A percentile compares a stretch with the other conserved stretches of the same genome.
Evolutionary conservation across 2,113 vertebrate genomes (phyloP).

Genomic region (Hassar affinis): DNA sequence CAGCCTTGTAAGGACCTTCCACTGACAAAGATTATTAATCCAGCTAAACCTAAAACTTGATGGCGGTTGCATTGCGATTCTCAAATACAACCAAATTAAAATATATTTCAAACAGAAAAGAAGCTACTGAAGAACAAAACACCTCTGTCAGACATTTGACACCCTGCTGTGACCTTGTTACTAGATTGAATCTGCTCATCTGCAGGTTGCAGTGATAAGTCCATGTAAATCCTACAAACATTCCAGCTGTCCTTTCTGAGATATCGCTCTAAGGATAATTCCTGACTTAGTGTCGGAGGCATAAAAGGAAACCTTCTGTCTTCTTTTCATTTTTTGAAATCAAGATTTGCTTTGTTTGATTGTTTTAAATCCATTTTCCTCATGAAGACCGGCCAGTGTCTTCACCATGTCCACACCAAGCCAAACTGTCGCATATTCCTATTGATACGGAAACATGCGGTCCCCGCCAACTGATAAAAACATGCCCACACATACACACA

Average conservation of each 20-base stretch:
- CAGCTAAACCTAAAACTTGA: neutral
- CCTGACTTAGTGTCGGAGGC: neutral
- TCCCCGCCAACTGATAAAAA: neutral
- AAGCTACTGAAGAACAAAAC: neutral
- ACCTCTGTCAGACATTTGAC: neutral
- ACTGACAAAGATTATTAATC: neutral
- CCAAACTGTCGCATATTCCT: neutral
- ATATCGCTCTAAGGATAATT: neutral
- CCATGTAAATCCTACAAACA: neutral
- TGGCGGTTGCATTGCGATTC: too few relatives aligned
- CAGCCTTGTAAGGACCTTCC: neutral
- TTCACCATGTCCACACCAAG: neutral
- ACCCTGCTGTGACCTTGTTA: neutral
- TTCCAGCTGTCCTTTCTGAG: neutral
- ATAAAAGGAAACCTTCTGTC: neutral
- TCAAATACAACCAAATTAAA: neutral
- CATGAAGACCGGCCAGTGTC: neutral
- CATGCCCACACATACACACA: slow-evolving; percentile 12
- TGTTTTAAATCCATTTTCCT: neutral
- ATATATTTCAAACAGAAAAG: neutral
- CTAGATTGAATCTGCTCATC: neutral
- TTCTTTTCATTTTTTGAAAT: neutral
- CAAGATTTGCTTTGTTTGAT: neutral
- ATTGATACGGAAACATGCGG: neutral
- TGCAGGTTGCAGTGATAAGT: neutral